Evolutionary conservation across 2,113 vertebrate genomes (phyloP).

Genomic region (Brachirus orientalis): DNA sequence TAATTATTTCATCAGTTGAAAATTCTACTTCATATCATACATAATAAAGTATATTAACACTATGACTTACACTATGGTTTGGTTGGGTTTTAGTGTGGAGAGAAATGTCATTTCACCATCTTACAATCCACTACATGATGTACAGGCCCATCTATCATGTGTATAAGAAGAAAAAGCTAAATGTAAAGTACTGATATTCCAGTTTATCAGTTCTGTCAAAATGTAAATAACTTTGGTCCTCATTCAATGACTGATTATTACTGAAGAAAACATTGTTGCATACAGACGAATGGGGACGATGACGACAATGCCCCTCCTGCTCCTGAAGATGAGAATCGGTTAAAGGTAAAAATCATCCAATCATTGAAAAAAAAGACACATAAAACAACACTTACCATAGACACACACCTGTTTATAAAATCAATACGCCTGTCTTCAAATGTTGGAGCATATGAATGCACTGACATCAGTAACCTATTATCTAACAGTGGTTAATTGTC

Average conservation of each 20-base stretch:
- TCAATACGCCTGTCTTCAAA: too few relatives aligned
- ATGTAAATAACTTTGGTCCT: conserved; percentile 15
- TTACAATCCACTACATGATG: not conserved
- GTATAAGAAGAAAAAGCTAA: too few relatives aligned
- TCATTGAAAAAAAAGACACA: conserved; percentile 13
- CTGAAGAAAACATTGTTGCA: conserved; percentile 54
- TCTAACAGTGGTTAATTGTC: not conserved
- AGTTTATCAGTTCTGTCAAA: not conserved
- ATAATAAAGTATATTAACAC: not conserved
- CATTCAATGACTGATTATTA: conserved; percentile 31
- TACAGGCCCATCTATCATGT: not conserved
- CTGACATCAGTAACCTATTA: not conserved
- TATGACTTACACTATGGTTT: not conserved
- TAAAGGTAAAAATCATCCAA: conserved; percentile 83
- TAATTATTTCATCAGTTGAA: conserved; percentile 3
- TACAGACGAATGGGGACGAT: conserved; percentile 74
- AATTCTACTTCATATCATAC: not conserved
- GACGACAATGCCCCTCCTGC: conserved; percentile 69
- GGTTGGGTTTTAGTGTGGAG: too few relatives aligned
- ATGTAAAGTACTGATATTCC: too few relatives aligned
- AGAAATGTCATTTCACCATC: too few relatives aligned
- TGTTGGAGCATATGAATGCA: not conserved
- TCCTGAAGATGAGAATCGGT: conserved; percentile 80
- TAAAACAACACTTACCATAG: not conserved
- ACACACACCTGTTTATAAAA: too few relatives aligned